These are phyloP conservation scores for Raillietiella orientalis DNA, from an alignment of 2,888 invertebrate species.

Conservation along the genomic window DNA sequence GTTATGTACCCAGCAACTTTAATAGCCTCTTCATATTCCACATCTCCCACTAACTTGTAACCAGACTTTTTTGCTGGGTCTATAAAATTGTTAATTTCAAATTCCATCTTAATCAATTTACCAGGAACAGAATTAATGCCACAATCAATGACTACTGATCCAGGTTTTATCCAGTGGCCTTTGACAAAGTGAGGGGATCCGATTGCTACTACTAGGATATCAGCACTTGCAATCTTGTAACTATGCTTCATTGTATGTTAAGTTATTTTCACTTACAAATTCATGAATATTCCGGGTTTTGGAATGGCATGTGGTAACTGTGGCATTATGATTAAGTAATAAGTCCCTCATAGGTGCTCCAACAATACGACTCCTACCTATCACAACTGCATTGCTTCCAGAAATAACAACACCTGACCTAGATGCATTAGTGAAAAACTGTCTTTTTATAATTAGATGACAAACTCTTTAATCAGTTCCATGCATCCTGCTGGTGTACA, in stretches of 20 bases:
- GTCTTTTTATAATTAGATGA: too few species aligned
- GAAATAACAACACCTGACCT: constrained; percentile 35
- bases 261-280: constrained; percentile 19
- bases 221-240: constrained; percentile 34
- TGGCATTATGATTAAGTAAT: constrained; percentile 83
- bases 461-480: constrained; percentile 43
- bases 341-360: constrained; percentile 82
- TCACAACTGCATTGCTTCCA: constrained; percentile 61
- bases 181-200: constrained; percentile 65
- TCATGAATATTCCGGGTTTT: constrained; percentile 47
- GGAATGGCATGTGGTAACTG: constrained; percentile 89
- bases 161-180: constrained; percentile 86
- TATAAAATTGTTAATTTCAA: constrained; percentile 11
- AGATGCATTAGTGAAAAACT: constrained; percentile 4
- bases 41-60: constrained; percentile 73
- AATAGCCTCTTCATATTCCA: constrained; percentile 43
- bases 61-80: constrained; percentile 44
- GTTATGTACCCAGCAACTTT: constrained; percentile 59
- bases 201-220: constrained; percentile 86
- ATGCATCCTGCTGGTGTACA: constrained; percentile 90
- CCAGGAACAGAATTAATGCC: constrained; percentile 79
- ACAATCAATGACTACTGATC: constrained; percentile 93
- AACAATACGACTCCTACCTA: constrained; percentile 91
- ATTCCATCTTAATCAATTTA: constrained; percentile 12
- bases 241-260: background rate